These are phyloP conservation scores for Entomobrya proxima DNA, from an alignment of 2,888 invertebrate species.

Conservation along the genomic window DNA sequence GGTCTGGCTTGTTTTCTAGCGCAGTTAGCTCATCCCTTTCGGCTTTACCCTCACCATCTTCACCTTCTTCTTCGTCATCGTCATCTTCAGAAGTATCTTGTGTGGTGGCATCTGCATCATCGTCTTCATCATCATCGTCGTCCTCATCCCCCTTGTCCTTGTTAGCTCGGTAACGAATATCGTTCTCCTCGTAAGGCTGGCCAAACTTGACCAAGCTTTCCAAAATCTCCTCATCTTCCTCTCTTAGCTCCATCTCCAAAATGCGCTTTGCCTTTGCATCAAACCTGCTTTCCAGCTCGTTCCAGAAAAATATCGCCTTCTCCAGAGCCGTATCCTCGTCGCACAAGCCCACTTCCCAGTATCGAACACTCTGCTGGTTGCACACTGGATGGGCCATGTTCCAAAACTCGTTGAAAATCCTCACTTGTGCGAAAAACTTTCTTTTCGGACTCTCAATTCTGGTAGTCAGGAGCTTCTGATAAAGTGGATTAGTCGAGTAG, in stretches of 20 bases:
- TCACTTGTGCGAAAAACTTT: constrained; percentile 61
- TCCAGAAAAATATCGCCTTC: constrained; percentile 57
- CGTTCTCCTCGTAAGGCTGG: not conserved
- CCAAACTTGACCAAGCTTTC: constrained; percentile 57
- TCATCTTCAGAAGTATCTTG: constrained; percentile 8
- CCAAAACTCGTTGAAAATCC: constrained; percentile 69
- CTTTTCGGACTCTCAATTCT: constrained; percentile 50
- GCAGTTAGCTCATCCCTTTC: constrained; percentile 24
- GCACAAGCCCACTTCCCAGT: constrained; percentile 69
- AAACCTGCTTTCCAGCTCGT: constrained; percentile 67
- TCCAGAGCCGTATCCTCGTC: constrained; percentile 52
- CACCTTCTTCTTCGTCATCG: constrained; percentile 23
- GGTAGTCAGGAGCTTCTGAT: not conserved
- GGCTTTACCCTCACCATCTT: not conserved
- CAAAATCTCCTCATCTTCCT: constrained; percentile 64
- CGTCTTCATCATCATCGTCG: constrained; percentile 78
- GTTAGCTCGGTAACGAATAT: constrained; percentile 75
- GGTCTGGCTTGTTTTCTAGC: constrained; percentile 61
- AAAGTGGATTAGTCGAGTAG: not conserved
- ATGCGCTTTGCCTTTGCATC: constrained; percentile 46
- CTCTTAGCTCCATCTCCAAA: constrained; percentile 57
- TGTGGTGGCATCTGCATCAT: constrained; percentile 78
- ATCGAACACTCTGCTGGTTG: constrained; percentile 64
- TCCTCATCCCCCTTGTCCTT: constrained; percentile 78
- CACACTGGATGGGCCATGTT: constrained; percentile 70